Evolutionary conservation across 2,113 vertebrate genomes (phyloP).

Genomic region (Podarcis cretensis): DNA sequence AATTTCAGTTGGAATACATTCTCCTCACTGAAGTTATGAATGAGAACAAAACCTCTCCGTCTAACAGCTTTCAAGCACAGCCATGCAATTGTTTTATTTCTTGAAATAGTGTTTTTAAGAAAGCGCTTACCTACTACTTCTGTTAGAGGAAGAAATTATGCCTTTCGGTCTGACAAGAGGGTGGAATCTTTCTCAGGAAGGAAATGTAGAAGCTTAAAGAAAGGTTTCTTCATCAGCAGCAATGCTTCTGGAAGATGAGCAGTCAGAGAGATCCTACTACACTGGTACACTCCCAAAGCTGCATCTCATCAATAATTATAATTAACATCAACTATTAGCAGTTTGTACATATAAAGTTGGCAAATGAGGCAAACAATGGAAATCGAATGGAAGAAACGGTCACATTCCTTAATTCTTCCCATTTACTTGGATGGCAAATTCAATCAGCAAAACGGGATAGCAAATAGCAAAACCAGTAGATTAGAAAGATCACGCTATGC

Average conservation of each 20-base stretch:
- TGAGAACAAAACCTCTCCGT: constrained; percentile 31
- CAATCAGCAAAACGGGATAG: constrained; percentile 10
- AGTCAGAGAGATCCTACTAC: constrained; percentile 5
- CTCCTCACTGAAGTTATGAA: constrained; percentile 43
- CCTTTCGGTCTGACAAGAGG: neutral
- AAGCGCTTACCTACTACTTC: neutral
- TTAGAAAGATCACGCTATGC: constrained; percentile 15
- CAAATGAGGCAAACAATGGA: neutral
- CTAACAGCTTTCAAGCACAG: neutral
- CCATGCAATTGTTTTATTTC: neutral
- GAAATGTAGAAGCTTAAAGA: constrained; percentile 14
- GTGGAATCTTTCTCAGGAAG: neutral
- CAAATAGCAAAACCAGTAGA: neutral
- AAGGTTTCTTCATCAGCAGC: neutral
- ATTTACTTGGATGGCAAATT: neutral
- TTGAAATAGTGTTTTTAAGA: neutral
- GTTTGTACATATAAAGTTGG: neutral
- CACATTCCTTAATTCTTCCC: neutral
- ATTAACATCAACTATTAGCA: constrained; percentile 3
- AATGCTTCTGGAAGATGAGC: neutral
- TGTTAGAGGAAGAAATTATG: constrained; percentile 1
- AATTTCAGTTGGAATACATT: constrained; percentile 53
- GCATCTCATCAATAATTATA: constrained; percentile 26
- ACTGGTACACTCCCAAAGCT: constrained; percentile 17
- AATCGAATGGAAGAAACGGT: neutral